phyloP scores from a whole-genome alignment of 2,113 vertebrate genomes.

The Psophia crepitans region DNA sequence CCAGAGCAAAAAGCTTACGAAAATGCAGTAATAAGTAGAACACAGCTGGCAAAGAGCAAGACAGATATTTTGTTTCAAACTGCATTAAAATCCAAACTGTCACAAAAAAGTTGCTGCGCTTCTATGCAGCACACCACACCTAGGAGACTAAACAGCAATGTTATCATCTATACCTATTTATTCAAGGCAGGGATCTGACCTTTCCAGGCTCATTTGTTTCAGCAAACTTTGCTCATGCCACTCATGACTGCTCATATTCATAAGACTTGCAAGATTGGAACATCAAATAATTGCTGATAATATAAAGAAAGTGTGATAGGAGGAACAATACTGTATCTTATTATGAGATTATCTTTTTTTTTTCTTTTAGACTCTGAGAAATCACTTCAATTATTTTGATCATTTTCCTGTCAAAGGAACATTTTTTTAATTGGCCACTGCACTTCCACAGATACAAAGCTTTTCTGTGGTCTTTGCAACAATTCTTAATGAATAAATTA shows the following conservation, averaged over 20 bases:
- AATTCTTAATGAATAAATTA: background rate
- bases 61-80: background rate
- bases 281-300: slow-evolving; percentile 23
- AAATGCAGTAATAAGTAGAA: background rate
- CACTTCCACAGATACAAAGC: background rate
- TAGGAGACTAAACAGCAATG: background rate
- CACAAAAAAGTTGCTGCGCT: background rate
- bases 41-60: background rate
- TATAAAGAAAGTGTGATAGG: background rate
- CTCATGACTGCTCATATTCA: slow-evolving; percentile 24
- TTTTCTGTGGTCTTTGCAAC: background rate
- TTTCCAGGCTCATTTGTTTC: slow-evolving; percentile 17
- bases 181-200: slow-evolving; percentile 48
- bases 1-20: background rate
- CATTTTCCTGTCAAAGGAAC: background rate
- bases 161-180: background rate
- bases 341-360: background rate
- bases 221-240: slow-evolving; percentile 25
- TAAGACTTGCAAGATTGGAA: background rate
- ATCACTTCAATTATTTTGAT: background rate
- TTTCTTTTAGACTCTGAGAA: background rate
- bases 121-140: background rate
- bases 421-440: background rate
- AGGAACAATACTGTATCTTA: background rate
- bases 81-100: accelerated